These are phyloP conservation scores for Rachycentron canadum DNA, from an alignment of 2,797 vertebrate species.

Conservation along the genomic window DNA sequence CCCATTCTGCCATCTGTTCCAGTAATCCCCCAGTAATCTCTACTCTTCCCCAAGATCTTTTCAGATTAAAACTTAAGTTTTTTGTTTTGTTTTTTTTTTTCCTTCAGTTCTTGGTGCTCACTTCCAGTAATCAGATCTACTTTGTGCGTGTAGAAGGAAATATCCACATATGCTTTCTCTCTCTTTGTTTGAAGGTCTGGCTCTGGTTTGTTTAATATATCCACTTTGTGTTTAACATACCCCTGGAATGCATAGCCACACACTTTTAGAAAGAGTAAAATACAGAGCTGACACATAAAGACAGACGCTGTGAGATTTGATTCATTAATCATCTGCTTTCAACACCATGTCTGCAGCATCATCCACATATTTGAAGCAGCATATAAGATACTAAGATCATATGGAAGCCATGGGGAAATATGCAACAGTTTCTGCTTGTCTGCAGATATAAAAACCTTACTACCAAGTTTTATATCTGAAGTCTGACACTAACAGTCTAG, in stretches of 20 bases:
- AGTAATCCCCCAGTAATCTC: constrained; percentile 42
- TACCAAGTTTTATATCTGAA: not conserved
- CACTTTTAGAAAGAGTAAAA: not conserved
- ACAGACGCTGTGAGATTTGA: constrained; percentile 10
- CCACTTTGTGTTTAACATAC: constrained; percentile 24
- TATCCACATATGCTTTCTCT: not conserved
- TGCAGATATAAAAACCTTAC: not conserved
- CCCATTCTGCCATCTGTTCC: not conserved
- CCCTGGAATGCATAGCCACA: not conserved
- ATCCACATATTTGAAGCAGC: not conserved
- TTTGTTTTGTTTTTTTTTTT: too few relatives aligned
- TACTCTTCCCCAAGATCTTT: constrained; percentile 40
- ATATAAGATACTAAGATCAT: not conserved
- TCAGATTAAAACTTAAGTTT: constrained; percentile 31
- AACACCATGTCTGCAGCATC: not conserved
- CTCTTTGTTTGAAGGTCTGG: constrained; percentile 12
- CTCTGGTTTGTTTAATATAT: constrained; percentile 39
- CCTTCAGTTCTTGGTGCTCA: not conserved
- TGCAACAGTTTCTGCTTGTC: not conserved
- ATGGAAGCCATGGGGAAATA: constrained; percentile 5
- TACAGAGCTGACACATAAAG: constrained; percentile 20
- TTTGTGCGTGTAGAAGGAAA: not conserved
- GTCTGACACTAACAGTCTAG: not conserved
- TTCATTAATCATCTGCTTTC: constrained; percentile 4
- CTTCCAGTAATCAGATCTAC: constrained; percentile 34